Evolutionary conservation across 2,888 invertebrate genomes (phyloP).

Genomic region (Stenichneumon culpator): DNA sequence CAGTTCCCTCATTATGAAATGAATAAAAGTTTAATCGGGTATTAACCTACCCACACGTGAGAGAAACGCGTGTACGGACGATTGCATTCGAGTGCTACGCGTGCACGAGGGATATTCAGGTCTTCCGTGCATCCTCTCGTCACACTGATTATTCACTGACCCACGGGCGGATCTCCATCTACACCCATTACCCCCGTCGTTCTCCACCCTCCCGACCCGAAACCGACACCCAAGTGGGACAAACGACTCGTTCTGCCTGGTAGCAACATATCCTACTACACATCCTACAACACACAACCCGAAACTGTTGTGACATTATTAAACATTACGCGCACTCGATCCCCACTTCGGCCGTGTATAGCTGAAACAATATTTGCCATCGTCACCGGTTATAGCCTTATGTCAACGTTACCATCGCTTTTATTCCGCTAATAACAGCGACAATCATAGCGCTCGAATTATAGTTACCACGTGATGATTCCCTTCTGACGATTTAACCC

Average conservation of each 20-base stretch:
- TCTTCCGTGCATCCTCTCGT: conserved; percentile 53
- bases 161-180: conserved; percentile 58
- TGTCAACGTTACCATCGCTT: conserved; percentile 7
- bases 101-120: conserved; percentile 29
- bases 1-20: conserved; percentile 67
- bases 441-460: conserved; percentile 53
- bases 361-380: conserved; percentile 53
- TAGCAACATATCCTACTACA: not conserved
- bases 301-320: conserved; percentile 45
- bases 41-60: conserved; percentile 62
- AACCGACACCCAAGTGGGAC: conserved; percentile 34
- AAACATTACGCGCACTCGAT: conserved; percentile 41
- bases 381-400: conserved; percentile 33
- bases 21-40: conserved; percentile 68
- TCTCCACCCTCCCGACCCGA: conserved; percentile 27
- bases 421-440: conserved; percentile 33
- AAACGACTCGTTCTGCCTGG: conserved; percentile 41
- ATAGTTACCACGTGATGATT: conserved; percentile 10
- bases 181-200: conserved; percentile 24
- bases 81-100: conserved; percentile 19
- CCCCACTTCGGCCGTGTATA: conserved; percentile 41
- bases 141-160: conserved; percentile 69
- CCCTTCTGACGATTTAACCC: not conserved
- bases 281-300: not conserved
- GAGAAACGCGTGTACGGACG: not conserved